Conservation (phyloP, 2,797 vertebrate genomes). For the Leptodactylus fallax region DNA sequence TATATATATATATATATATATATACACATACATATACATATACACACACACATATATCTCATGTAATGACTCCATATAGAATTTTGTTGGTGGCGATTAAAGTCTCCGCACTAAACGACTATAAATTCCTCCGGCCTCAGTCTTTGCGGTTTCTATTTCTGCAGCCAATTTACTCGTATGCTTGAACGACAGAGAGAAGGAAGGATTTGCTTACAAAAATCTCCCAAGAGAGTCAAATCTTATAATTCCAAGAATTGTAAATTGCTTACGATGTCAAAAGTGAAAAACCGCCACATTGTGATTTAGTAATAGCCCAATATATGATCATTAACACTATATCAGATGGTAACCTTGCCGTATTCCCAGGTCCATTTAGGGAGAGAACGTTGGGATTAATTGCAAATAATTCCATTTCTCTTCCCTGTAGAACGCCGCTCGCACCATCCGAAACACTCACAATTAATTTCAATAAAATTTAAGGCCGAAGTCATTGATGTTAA, state of each 20-base stretch:
- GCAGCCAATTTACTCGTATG: neutral
- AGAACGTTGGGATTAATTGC: slow-evolving; percentile 34
- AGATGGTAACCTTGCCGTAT: slow-evolving; percentile 8
- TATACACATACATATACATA: no score
- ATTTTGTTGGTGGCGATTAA: no score
- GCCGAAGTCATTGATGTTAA: slow-evolving; percentile 39
- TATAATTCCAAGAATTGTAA: slow-evolving; percentile 23
- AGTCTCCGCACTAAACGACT: neutral
- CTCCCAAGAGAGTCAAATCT: slow-evolving; percentile 1
- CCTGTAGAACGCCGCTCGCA: neutral
- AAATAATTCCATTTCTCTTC: slow-evolving; percentile 26
- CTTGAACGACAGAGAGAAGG: neutral
- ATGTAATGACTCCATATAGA: no score
- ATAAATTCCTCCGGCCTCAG: no score
- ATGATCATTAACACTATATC: slow-evolving; percentile 37
- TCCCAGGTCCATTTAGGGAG: slow-evolving; percentile 20
- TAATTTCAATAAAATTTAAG: slow-evolving; percentile 43
- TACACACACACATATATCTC: no score
- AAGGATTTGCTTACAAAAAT: neutral
- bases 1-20: no score
- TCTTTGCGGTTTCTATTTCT: neutral
- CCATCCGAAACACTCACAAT: slow-evolving; percentile 26
- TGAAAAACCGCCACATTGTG: neutral
- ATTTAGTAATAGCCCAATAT: slow-evolving; percentile 32
- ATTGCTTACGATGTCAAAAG: slow-evolving; percentile 27